A percentile compares a stretch with the other conserved stretches of the same genome.
phyloP scores from a whole-genome alignment of 2,797 vertebrate genomes.

The Falco rusticolus region DNA sequence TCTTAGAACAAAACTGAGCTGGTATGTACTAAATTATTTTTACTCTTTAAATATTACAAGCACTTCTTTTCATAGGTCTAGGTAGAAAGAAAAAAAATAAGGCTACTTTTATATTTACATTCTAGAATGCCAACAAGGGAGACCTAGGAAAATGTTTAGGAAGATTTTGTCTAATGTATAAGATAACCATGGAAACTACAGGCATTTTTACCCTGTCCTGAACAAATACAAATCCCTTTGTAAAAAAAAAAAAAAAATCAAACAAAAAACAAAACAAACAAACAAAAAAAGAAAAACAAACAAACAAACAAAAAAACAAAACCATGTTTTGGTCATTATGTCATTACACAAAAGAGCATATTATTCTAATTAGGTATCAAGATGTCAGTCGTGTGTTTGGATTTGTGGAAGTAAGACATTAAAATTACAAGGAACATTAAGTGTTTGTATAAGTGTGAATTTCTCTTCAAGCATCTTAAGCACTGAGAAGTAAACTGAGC shows the following conservation, averaged over 20 bases:
- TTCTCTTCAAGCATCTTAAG: background rate
- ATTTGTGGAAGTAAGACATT: background rate
- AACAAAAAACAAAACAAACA: background rate
- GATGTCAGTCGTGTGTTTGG: background rate
- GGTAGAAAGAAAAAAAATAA: background rate
- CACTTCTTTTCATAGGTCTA: background rate
- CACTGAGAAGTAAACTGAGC: background rate
- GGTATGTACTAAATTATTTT: background rate
- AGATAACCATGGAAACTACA: background rate
- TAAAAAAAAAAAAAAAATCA: background rate
- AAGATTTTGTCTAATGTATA: background rate
- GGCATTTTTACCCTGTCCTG: background rate
- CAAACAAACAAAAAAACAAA: background rate
- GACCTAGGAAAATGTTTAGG: background rate
- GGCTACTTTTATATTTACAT: background rate
- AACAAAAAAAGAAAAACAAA: background rate
- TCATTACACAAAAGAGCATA: background rate
- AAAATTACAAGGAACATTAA: background rate
- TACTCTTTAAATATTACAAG: background rate
- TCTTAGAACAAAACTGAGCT: background rate
- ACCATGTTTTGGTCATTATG: background rate
- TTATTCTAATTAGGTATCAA: background rate
- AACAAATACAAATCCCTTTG: background rate
- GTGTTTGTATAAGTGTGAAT: background rate
- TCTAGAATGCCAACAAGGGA: background rate